Evolutionary conservation across 2,888 invertebrate genomes (phyloP).

Genomic region (Metallyticus violacea): DNA sequence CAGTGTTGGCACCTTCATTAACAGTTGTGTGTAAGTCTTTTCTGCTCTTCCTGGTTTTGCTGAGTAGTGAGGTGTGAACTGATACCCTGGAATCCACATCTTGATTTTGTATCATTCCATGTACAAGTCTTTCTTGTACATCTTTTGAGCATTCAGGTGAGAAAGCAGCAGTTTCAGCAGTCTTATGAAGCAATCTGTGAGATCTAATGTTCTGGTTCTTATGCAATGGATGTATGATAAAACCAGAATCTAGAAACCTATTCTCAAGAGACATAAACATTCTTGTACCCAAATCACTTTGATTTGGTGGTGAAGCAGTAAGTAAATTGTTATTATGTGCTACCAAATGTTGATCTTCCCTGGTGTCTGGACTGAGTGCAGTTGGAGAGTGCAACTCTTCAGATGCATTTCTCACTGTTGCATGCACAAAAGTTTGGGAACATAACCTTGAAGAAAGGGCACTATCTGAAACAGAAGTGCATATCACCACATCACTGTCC

Average conservation of each 20-base stretch:
- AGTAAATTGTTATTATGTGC: background rate
- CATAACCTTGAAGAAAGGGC: background rate
- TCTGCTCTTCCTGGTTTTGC: background rate
- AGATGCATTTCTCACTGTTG: background rate
- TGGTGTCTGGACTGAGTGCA: background rate
- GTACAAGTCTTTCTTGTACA: background rate
- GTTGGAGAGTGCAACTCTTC: background rate
- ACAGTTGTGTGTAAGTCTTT: background rate
- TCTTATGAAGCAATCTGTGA: background rate
- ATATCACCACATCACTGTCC: background rate
- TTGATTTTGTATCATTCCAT: background rate
- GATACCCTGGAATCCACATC: background rate
- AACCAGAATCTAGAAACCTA: background rate
- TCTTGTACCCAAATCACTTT: background rate
- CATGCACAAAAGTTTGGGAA: background rate
- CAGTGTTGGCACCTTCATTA: background rate
- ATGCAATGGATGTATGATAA: background rate
- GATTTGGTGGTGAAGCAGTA: background rate
- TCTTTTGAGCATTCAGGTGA: background rate
- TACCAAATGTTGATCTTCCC: background rate
- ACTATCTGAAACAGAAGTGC: background rate
- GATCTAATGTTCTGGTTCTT: background rate
- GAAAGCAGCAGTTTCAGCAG: background rate
- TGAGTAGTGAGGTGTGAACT: background rate
- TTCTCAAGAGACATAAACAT: background rate